A percentile compares a stretch with the other conserved stretches of the same genome.
Conservation (phyloP, 2,888 invertebrate genomes). For the Drosophila hawaiiensis region DNA sequence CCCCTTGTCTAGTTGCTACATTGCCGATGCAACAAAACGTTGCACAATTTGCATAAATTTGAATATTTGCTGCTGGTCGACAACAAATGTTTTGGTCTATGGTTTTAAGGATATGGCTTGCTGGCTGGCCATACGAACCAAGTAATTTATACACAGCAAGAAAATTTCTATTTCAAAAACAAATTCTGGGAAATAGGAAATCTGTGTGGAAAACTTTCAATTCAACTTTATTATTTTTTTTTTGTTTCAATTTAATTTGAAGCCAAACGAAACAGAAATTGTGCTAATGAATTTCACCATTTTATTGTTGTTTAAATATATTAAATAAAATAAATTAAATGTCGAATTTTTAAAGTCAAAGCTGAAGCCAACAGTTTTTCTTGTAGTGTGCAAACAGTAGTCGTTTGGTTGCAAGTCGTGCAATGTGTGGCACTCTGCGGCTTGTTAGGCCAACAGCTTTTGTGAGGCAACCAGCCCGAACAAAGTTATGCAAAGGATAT, state of each 20-base stretch:
- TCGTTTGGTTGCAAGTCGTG: neutral
- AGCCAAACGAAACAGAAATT: neutral
- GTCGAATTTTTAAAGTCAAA: too few relatives aligned
- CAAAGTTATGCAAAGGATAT: conserved; percentile 63
- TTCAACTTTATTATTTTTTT: neutral
- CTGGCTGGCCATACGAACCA: conserved; percentile 4
- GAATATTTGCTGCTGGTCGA: conserved; percentile 32
- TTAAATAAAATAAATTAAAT: too few relatives aligned
- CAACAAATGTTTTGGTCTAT: conserved; percentile 24
- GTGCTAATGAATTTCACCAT: neutral
- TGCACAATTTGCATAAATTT: conserved; percentile 68
- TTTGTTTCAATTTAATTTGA: neutral
- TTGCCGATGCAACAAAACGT: conserved; percentile 44
- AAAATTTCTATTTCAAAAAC: neutral
- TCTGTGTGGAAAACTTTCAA: neutral
- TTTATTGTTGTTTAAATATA: neutral
- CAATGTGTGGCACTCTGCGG: conserved; percentile 4
- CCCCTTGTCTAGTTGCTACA: neutral
- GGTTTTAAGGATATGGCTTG: conserved; percentile 1
- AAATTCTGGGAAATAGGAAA: neutral
- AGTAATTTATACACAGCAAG: neutral
- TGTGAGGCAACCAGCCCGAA: conserved; percentile 46
- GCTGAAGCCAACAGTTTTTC: neutral
- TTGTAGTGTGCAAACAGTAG: neutral
- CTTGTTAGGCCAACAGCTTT: conserved; percentile 21